A percentile compares a stretch with the other conserved stretches of the same genome.
phyloP scores from a whole-genome alignment of 1,140 invertebrate species.

The Drosophila yakuba region DNA sequence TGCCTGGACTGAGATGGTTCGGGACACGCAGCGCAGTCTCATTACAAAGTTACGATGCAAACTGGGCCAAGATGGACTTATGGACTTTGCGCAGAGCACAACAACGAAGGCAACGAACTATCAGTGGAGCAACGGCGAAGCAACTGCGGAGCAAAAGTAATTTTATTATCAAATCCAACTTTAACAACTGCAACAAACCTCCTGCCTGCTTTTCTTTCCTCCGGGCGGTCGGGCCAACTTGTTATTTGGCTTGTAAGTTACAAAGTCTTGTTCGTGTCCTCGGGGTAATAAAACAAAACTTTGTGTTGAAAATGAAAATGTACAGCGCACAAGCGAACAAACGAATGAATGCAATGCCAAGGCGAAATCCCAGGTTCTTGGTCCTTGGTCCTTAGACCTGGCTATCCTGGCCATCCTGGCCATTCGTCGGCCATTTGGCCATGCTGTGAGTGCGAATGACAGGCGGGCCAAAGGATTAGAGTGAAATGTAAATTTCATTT shows the following conservation, averaged over 20 bases:
- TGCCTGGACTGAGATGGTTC: neutral
- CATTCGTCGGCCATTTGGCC: conserved; percentile 16
- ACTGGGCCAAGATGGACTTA: conserved; percentile 71
- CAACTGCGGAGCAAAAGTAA: conserved; percentile 73
- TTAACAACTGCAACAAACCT: conserved; percentile 75
- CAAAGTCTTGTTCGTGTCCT: conserved; percentile 82
- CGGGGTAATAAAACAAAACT: conserved; percentile 82
- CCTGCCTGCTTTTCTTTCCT: neutral
- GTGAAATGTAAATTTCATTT: conserved; percentile 78
- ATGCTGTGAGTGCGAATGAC: conserved; percentile 69
- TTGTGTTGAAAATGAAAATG: conserved; percentile 83
- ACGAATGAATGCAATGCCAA: conserved; percentile 10
- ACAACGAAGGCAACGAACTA: conserved; percentile 9
- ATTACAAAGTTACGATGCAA: conserved; percentile 76
- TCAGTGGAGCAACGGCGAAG: conserved; percentile 32
- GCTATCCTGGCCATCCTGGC: conserved; percentile 2
- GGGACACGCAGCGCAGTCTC: conserved; percentile 36
- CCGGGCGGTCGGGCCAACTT: conserved; percentile 57
- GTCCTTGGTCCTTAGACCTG: conserved; percentile 7
- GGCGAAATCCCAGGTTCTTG: conserved; percentile 8
- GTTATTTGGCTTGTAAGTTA: conserved; percentile 83
- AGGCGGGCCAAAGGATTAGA: conserved; percentile 69
- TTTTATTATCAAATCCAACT: conserved; percentile 83
- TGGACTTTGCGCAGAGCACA: conserved; percentile 46
- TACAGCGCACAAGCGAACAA: conserved; percentile 55